These are phyloP conservation scores for Drosophila athabasca DNA, from an alignment of 1,140 invertebrate species.

Conservation along the genomic window DNA sequence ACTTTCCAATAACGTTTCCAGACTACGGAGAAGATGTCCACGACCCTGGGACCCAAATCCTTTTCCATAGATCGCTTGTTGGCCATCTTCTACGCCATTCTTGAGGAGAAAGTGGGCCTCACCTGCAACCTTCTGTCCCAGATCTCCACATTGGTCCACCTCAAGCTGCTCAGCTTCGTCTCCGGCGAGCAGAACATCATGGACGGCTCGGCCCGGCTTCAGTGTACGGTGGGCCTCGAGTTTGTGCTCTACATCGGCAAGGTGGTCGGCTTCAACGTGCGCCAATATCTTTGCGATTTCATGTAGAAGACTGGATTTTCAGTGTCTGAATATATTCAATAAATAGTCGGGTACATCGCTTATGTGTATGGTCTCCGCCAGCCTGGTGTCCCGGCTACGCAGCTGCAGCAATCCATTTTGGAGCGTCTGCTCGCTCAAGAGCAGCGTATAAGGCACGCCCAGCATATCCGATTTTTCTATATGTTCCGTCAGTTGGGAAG, in stretches of 20 bases:
- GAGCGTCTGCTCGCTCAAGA: slow-evolving; percentile 87
- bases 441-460: slow-evolving; percentile 84
- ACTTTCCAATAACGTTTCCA: slow-evolving; percentile 67
- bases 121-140: slow-evolving; percentile 92
- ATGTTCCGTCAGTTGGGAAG: slow-evolving; percentile 38
- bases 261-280: slow-evolving; percentile 89
- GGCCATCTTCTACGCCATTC: slow-evolving; percentile 95
- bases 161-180: slow-evolving; percentile 87
- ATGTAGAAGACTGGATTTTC: slow-evolving; percentile 78
- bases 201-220: slow-evolving; percentile 87
- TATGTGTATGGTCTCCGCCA: slow-evolving; percentile 83
- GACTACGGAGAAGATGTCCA: slow-evolving; percentile 84
- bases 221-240: slow-evolving; percentile 90
- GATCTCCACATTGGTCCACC: slow-evolving; percentile 89
- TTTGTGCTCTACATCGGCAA: slow-evolving; percentile 88
- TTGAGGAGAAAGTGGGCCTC: slow-evolving; percentile 92
- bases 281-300: slow-evolving; percentile 90
- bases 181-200: slow-evolving; percentile 87
- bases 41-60: slow-evolving; percentile 88
- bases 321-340: slow-evolving; percentile 74
- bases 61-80: slow-evolving; percentile 93
- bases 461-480: slow-evolving; percentile 83
- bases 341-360: slow-evolving; percentile 79
- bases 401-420: slow-evolving; percentile 89
- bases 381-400: slow-evolving; percentile 89